Conservation (phyloP, 2,113 vertebrate species). For the Columba livia region DNA sequence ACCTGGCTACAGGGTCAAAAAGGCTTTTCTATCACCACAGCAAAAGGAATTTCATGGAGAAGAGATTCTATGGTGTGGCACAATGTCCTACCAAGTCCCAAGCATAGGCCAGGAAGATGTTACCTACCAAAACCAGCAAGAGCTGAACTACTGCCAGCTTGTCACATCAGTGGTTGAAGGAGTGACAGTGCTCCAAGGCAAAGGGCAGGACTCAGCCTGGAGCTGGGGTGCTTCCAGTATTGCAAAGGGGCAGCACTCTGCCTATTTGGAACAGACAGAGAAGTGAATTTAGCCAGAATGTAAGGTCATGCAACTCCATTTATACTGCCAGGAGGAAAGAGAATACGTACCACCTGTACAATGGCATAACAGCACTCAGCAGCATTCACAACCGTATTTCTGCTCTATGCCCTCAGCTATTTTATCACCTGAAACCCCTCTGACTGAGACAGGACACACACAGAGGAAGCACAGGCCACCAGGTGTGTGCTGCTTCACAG, state of each 20-base stretch:
- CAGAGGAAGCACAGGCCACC: background rate
- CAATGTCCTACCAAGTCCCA: background rate
- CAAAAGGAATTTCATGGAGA: background rate
- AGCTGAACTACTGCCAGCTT: background rate
- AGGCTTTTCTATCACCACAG: background rate
- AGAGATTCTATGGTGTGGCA: background rate
- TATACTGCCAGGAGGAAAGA: background rate
- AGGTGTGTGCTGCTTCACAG: background rate
- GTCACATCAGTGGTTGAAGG: background rate
- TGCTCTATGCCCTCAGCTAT: background rate
- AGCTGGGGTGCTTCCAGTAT: background rate
- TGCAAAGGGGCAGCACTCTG: background rate
- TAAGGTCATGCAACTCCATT: background rate
- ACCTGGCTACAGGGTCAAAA: background rate
- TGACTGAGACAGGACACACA: background rate
- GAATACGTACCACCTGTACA: fast-evolving
- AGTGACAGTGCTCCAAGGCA: background rate
- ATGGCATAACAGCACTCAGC: background rate
- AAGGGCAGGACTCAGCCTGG: background rate
- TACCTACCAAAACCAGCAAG: background rate
- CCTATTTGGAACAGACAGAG: background rate
- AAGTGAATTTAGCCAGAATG: background rate
- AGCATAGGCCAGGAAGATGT: background rate
- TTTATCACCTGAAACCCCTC: background rate
- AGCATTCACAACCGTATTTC: background rate